Evolutionary conservation across 2,888 invertebrate species (phyloP), one percentile per base, ranked within the genome.

Genomic region (Hydrotaea diabolus): DNA sequence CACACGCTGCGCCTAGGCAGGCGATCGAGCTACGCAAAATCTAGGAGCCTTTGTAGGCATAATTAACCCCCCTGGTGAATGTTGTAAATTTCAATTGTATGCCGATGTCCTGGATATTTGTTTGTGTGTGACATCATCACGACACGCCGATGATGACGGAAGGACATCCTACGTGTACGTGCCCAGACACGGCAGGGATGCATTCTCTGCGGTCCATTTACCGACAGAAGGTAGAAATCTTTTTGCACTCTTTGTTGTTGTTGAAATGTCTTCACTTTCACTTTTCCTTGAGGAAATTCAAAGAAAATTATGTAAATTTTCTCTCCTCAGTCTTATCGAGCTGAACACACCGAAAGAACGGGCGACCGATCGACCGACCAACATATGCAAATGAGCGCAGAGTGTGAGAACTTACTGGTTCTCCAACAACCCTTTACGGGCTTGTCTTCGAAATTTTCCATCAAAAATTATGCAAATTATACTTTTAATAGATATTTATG

Each of bases 381-480:
- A 11, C 55, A 55, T 83, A 83, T 83, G 83, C 77, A 83, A 83
- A 80, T 83, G 36, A 83, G n/a, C 23, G 8, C 15, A 80, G 75
- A 80, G 80, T 83, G 83, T 83, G 83, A 80, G 83, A 83, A 78
- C 74, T 77, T 77, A 21, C 74, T 77, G 69, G 39, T 19, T 0
- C n/a, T 59, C 62, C 46, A 46, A 0, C 77, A 83, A 49, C 73
- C 53, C 69, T 78, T 77, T 73, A 13, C 11, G 7, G 36, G 17
- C 43, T 21, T 55, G 19, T 21, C 11, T 55, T 9, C 21, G 55
- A 55, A 39, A 39, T 8, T 39, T 39, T 39, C 39, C 39, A 11
- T 39, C 1, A 55, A 69, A 53, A 77, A 79, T 79, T 85, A 85
- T 85, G 81, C 82, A 85, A 85, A 85, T 81, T 73, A 19, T 53